These are phyloP conservation scores for Spilosoma lubricipeda DNA, from an alignment of 2,888 invertebrate genomes.

Conservation along the genomic window DNA sequence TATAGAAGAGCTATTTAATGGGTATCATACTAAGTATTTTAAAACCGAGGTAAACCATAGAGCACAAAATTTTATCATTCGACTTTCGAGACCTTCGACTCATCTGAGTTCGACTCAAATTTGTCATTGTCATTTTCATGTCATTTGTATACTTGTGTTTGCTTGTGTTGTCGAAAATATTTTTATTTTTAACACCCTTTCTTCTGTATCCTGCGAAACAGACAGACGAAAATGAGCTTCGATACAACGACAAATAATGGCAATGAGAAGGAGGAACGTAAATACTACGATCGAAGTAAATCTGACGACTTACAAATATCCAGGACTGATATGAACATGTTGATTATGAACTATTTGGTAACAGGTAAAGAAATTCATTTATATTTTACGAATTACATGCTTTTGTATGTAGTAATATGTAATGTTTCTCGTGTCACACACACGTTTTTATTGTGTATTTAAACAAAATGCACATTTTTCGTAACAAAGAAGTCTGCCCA, in stretches of 20 bases:
- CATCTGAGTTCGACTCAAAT: conserved; percentile 8
- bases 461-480: conserved; percentile 22
- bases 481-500: conserved; percentile 40
- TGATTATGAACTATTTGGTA: conserved; percentile 99
- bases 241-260: conserved; percentile 70
- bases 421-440: not conserved
- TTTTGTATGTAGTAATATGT: not conserved
- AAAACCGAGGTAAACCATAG: too few relatives aligned
- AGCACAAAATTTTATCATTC: conserved; percentile 9
- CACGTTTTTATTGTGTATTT: too few relatives aligned
- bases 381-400: not conserved
- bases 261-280: conserved; percentile 76
- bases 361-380: conserved; percentile 89
- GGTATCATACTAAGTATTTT: too few relatives aligned
- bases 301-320: conserved; percentile 93
- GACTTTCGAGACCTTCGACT: not conserved
- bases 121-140: conserved; percentile 24
- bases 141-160: conserved; percentile 32
- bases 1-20: too few relatives aligned
- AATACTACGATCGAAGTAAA: conserved; percentile 90
- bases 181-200: conserved; percentile 28
- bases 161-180: conserved; percentile 41
- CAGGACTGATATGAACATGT: conserved; percentile 97
- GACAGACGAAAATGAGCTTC: conserved; percentile 72
- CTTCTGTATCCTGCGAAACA: conserved; percentile 17